A percentile compares a stretch with the other conserved stretches of the same genome.
phyloP scores from a whole-genome alignment of 2,888 invertebrate genomes.

The Acleris sparsana region DNA sequence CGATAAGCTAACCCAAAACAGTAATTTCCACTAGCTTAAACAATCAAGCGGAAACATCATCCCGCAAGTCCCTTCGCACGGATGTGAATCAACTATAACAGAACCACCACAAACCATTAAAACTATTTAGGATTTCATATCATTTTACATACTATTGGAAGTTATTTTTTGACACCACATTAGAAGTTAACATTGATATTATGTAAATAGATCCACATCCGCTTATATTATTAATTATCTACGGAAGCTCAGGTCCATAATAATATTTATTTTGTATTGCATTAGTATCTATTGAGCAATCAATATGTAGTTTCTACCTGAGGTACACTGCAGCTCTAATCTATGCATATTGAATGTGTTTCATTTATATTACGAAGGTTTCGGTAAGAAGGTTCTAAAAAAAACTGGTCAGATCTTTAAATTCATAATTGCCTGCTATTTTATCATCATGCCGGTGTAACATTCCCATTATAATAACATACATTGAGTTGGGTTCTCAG shows the following conservation, averaged over 20 bases:
- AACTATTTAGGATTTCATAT: neutral
- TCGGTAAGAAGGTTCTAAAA: no score
- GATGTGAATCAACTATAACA: constrained; percentile 24
- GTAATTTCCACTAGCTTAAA: neutral
- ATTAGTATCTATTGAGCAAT: constrained; percentile 57
- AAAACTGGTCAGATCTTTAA: no score
- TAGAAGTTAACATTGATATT: neutral
- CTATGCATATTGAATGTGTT: neutral
- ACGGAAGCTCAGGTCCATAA: constrained; percentile 58
- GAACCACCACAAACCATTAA: neutral
- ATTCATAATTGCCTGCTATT: no score
- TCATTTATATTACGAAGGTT: neutral
- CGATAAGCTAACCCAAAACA: no score
- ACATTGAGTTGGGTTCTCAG: no score
- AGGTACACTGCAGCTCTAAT: constrained; percentile 29
- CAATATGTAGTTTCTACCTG: constrained; percentile 37
- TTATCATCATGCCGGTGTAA: no score
- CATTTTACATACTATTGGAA: constrained; percentile 12
- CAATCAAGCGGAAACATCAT: neutral
- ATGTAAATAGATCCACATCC: constrained; percentile 23
- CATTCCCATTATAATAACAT: no score
- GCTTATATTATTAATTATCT: constrained; percentile 38
- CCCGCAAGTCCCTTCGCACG: constrained; percentile 12
- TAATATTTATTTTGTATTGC: constrained; percentile 41
- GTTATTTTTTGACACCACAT: constrained; percentile 1